phyloP scores from a whole-genome alignment of 2,888 invertebrate species.

The Tetranychus truncatus region DNA sequence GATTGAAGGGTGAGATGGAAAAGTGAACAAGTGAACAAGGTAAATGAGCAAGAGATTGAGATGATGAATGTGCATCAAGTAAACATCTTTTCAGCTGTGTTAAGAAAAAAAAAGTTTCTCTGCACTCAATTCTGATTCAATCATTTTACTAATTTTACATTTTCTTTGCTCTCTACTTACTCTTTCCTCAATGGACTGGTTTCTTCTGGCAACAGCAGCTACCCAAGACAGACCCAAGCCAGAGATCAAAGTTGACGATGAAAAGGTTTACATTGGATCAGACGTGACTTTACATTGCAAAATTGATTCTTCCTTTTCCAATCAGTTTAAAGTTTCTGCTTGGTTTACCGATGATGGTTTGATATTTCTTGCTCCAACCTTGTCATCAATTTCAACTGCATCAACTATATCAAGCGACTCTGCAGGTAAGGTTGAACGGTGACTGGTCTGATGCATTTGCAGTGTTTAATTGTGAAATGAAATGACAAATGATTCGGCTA shows the following conservation, averaged over 20 bases:
- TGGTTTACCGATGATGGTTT: slow-evolving; percentile 26
- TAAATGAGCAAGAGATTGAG: too few relatives aligned
- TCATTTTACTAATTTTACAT: too few relatives aligned
- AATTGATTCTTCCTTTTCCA: not conserved
- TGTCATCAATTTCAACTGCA: not conserved
- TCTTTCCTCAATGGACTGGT: too few relatives aligned
- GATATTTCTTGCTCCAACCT: slow-evolving; percentile 21
- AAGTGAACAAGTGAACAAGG: slow-evolving; percentile 2
- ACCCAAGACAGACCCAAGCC: not conserved
- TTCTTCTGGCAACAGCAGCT: not conserved
- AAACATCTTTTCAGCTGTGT: too few relatives aligned
- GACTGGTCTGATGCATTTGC: not conserved
- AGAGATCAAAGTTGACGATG: not conserved
- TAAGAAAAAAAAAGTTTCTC: too few relatives aligned
- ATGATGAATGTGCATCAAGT: too few relatives aligned
- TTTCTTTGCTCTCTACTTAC: too few relatives aligned
- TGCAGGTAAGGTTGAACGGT: not conserved
- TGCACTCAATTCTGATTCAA: too few relatives aligned
- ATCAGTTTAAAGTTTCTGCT: slow-evolving; percentile 19
- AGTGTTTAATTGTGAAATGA: too few relatives aligned
- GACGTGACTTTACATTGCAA: not conserved
- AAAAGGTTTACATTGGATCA: not conserved
- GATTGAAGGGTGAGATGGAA: not conserved
- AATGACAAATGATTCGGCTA: too few relatives aligned
- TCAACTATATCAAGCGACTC: not conserved